These are phyloP conservation scores for Saccopteryx bilineata DNA, from an alignment of 2,113 vertebrate species.

Conservation along the genomic window DNA sequence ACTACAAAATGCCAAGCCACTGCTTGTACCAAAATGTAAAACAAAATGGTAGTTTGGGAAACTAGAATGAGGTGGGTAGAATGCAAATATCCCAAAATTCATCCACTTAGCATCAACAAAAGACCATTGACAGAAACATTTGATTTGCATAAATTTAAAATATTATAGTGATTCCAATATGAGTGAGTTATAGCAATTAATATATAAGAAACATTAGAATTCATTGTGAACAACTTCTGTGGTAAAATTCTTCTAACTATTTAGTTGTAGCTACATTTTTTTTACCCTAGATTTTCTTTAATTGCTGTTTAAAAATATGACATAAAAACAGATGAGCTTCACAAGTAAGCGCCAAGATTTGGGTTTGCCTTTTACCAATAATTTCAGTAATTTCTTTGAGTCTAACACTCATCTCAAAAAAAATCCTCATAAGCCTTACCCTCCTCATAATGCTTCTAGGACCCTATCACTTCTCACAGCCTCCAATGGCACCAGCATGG, in stretches of 20 bases:
- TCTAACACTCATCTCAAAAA: background rate
- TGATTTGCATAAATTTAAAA: slow-evolving; percentile 52
- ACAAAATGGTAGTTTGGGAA: background rate
- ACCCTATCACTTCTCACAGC: background rate
- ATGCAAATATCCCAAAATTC: background rate
- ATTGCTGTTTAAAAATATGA: slow-evolving; percentile 3
- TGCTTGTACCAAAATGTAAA: background rate
- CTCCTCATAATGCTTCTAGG: background rate
- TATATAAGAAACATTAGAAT: background rate
- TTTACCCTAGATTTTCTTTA: background rate
- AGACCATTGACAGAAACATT: background rate
- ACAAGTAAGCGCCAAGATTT: background rate
- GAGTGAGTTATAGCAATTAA: background rate
- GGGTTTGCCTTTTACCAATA: background rate
- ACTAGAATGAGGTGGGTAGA: background rate
- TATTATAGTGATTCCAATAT: background rate
- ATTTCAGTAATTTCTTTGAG: background rate
- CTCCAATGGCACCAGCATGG: rapidly evolving
- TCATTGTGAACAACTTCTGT: background rate
- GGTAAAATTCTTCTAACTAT: background rate
- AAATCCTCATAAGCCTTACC: background rate
- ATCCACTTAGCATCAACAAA: background rate
- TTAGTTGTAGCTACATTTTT: background rate
- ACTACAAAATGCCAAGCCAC: slow-evolving; percentile 33
- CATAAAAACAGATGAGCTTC: background rate